Evolutionary conservation across 1,140 invertebrate species (phyloP).

Genomic region (Sinonovacula constricta): DNA sequence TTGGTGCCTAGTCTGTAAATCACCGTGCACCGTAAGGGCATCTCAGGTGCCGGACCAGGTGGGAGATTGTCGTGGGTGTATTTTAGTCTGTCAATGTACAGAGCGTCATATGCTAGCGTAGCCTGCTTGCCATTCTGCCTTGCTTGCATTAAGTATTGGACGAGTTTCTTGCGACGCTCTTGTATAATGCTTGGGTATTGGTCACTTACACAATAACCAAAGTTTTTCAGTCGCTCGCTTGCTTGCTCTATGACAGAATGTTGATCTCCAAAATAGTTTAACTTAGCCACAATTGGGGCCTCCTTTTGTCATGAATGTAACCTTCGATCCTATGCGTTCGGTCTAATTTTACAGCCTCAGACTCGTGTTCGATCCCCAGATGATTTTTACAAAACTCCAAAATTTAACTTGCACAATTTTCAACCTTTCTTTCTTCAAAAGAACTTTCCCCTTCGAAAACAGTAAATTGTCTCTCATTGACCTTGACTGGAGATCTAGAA

Average conservation of each 20-base stretch:
- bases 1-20: no score
- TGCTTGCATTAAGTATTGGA: neutral
- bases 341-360: slow-evolving; percentile 15
- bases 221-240: neutral
- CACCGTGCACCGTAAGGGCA: no score
- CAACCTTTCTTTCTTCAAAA: neutral
- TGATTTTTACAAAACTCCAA: slow-evolving; percentile 2
- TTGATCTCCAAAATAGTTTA: slow-evolving; percentile 23
- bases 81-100: slow-evolving; percentile 8
- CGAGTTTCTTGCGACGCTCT: neutral
- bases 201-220: neutral
- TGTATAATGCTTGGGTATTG: slow-evolving; percentile 7
- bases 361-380: neutral
- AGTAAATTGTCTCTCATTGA: slow-evolving; percentile 27
- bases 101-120: slow-evolving; percentile 18
- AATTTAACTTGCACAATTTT: neutral
- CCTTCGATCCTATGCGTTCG: slow-evolving; percentile 5
- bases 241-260: neutral
- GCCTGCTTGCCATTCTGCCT: no score
- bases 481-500: slow-evolving; percentile 7
- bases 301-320: neutral
- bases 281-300: slow-evolving; percentile 28
- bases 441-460: slow-evolving; percentile 1
- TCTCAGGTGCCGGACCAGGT: slow-evolving; percentile 6
- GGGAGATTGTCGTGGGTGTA: neutral